These are phyloP conservation scores for Doryteuthis pealeii DNA, from an alignment of 1,140 invertebrate species.

Conservation along the genomic window DNA sequence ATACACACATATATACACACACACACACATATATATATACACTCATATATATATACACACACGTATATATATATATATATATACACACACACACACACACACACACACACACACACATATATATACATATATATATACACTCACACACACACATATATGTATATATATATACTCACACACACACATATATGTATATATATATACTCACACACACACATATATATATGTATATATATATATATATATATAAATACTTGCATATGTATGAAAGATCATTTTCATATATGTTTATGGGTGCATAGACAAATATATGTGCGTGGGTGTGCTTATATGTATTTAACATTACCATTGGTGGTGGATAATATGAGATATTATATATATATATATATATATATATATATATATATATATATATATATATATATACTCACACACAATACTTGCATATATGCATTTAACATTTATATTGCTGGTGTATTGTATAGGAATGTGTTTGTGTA, in stretches of 20 bases:
- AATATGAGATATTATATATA: too few species aligned
- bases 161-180: neutral
- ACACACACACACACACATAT: neutral
- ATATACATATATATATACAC: neutral
- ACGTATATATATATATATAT: conserved; percentile 1
- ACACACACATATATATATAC: neutral
- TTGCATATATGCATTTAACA: neutral
- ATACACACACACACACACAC: neutral
- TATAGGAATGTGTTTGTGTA: neutral
- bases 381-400: neutral
- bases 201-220: neutral
- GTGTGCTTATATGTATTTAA: too few species aligned
- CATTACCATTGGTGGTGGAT: too few species aligned
- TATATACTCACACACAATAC: neutral
- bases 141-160: neutral
- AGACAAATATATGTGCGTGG: too few species aligned
- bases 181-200: neutral
- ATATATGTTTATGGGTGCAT: neutral
- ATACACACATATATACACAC: neutral
- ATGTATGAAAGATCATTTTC: too few species aligned
- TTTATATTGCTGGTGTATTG: neutral
- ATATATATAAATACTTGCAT: neutral
- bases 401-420: conserved; percentile 3
- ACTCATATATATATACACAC: neutral
- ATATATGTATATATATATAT: conserved; percentile 2